Evolutionary conservation across 2,888 invertebrate genomes (phyloP), one percentile per base, ranked within the genome.

Genomic region (Dermolepida albohirtum): DNA sequence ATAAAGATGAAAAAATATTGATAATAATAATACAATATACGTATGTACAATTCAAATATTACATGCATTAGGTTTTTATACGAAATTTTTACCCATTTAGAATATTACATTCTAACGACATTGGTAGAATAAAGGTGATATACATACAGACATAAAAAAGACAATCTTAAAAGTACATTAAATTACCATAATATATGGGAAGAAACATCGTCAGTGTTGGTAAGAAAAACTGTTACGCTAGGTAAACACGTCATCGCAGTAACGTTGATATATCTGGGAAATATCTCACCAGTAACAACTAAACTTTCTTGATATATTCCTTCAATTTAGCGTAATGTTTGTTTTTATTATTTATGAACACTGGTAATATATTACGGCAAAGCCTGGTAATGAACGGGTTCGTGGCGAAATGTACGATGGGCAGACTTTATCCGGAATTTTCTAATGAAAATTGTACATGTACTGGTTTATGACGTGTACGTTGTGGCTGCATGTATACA

Each of bases 311-410:
- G 66, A 66, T 66, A 66, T 59, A 66, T 66, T 59, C 51, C 50
- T 41, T 49, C 66, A 66, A 66, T 66, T 66, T 66, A 59, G 59
- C 59, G 50, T 66, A 66, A 66, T 66, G 66, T 66, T 66, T 66
- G 66, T 66, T 66, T 66, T 66, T 66, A 66, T 66, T 59, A 66
- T 66, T 59, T 66, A 66, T 66, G 66, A 66, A 66, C 66, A 62
- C 51, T 16, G 43, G 51, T 59, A 29, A 66, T 66, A 66, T 59
- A 66, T 66, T 66, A 59, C 59, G 11, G 49, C 50, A 47, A 55
- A 47, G 49, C 55, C 50, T 50, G 50, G 66, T 66, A 66, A 66
- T 66, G 66, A 66, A 66, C 59, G 64, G 16, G 43, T 51, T 47
- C 59, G 59, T 10, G 34, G 10, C 5, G 10, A 34, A 34, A 34